Conservation (phyloP, 2,113 vertebrate genomes). For the Cyprinodon tularosa region DNA sequence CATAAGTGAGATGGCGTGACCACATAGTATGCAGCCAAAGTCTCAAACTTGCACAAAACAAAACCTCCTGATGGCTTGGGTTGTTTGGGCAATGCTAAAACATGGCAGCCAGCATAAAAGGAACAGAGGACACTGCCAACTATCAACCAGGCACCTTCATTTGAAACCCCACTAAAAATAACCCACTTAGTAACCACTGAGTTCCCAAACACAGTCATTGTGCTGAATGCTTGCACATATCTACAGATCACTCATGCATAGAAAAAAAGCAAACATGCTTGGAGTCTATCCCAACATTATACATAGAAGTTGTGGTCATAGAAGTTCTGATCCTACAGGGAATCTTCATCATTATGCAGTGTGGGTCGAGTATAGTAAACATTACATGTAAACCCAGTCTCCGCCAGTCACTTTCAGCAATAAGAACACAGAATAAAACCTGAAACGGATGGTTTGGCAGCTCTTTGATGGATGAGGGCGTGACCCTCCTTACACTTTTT, state of each 20-base stretch:
- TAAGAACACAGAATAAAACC: conserved; percentile 16
- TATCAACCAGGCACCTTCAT: conserved; percentile 4
- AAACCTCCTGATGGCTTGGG: conserved; percentile 6
- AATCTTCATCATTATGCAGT: background rate
- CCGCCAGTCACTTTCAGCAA: accelerated
- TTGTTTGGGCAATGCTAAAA: conserved; percentile 26
- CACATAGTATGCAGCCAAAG: conserved; percentile 5
- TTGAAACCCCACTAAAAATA: conserved; percentile 7
- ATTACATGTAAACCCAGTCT: background rate
- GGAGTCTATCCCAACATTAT: background rate
- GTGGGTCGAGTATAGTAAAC: background rate
- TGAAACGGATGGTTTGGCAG: conserved; percentile 1
- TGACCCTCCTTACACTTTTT: conserved; percentile 36
- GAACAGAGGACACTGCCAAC: background rate
- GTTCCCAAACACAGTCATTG: background rate
- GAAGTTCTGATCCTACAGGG: background rate
- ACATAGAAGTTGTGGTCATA: background rate
- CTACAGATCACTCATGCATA: background rate
- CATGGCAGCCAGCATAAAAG: conserved; percentile 11
- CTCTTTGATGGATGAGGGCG: conserved; percentile 47
- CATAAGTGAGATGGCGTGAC: conserved; percentile 2
- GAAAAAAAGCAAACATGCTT: background rate
- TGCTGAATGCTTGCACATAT: background rate
- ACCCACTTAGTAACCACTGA: background rate
- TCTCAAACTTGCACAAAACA: conserved; percentile 9